Conservation (phyloP, 1,140 invertebrate species). For the Aleiodes sp. region DNA sequence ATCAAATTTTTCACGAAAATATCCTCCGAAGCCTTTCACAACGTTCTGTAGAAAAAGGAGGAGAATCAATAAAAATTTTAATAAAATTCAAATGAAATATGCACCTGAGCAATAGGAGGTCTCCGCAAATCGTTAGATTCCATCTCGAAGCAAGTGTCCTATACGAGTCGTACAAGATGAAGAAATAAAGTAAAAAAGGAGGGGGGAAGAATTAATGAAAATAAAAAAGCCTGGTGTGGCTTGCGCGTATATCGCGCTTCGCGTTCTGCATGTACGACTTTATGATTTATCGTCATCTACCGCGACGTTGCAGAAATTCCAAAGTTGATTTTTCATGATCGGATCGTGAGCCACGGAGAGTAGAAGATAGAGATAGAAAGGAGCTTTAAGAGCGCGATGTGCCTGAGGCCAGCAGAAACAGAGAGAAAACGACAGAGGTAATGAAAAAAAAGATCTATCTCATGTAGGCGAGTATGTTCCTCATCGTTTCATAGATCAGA, state of each 20-base stretch:
- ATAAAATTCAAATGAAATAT: too few relatives aligned
- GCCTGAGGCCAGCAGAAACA: background rate
- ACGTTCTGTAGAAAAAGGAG: too few relatives aligned
- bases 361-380: background rate
- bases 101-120: background rate
- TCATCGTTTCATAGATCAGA: background rate
- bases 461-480: background rate
- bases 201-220: background rate
- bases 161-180: background rate
- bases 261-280: constrained; percentile 39
- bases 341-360: constrained; percentile 19
- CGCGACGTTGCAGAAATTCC: constrained; percentile 37
- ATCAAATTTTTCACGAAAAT: constrained; percentile 19
- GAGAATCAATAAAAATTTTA: too few relatives aligned
- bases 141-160: background rate
- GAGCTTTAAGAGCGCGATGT: background rate
- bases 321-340: constrained; percentile 27
- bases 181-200: constrained; percentile 13
- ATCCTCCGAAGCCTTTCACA: too few relatives aligned
- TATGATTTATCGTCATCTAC: constrained; percentile 47
- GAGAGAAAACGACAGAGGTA: too few relatives aligned
- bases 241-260: constrained; percentile 20
- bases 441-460: background rate
- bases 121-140: background rate
- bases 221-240: background rate